A percentile compares a stretch with the other conserved stretches of the same genome.
Evolutionary conservation across 2,113 vertebrate genomes (phyloP).

Genomic region (Entomyzon cyanotis): DNA sequence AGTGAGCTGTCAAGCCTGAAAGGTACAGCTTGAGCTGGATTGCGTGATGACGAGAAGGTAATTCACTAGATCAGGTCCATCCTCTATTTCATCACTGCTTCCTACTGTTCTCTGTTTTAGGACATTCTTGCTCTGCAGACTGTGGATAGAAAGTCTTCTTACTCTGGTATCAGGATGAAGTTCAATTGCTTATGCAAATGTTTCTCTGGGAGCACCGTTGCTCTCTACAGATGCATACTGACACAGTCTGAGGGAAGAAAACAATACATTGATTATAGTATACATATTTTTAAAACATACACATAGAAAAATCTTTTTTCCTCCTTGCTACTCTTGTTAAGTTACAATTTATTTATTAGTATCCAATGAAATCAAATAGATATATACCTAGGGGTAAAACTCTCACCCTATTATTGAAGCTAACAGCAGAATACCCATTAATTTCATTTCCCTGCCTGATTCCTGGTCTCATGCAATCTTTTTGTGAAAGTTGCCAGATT

Average conservation of each 20-base stretch:
- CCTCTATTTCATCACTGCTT: slow-evolving; percentile 2
- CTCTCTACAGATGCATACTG: neutral
- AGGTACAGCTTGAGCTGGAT: neutral
- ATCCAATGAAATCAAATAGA: neutral
- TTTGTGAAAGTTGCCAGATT: neutral
- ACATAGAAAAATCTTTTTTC: neutral
- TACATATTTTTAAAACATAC: neutral
- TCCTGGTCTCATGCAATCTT: neutral
- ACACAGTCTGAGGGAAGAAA: slow-evolving; percentile 33
- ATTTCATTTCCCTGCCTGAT: neutral
- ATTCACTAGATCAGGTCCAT: slow-evolving; percentile 5
- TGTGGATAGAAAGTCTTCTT: neutral
- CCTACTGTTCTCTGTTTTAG: slow-evolving; percentile 7
- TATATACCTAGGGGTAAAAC: neutral
- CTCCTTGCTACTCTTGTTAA: neutral
- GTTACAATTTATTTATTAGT: neutral
- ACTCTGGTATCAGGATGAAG: neutral
- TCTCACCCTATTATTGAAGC: neutral
- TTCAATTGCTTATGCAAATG: neutral
- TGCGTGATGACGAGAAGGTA: neutral
- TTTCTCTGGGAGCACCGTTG: neutral
- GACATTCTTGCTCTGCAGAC: slow-evolving; percentile 34
- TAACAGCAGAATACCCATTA: neutral
- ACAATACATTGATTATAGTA: neutral
- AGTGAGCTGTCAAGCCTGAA: neutral